Conservation (phyloP, 2,888 invertebrate species). For the Leptogaster cylindrica region DNA sequence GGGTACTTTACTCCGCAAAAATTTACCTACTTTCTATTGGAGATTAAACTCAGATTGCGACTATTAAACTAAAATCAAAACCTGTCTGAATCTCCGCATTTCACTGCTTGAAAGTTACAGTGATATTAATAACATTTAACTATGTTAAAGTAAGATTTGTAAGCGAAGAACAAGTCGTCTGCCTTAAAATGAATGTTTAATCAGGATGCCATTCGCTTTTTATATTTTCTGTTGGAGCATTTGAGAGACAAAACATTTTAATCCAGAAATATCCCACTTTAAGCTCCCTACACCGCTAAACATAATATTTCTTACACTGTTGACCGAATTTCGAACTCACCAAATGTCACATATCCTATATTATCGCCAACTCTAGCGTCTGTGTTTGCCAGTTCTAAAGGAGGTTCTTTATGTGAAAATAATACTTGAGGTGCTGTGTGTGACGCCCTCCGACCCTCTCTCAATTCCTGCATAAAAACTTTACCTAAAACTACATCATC, state of each 20-base stretch:
- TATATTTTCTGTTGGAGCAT: constrained; percentile 45
- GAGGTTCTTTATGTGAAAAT: constrained; percentile 95
- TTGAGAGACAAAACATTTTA: constrained; percentile 48
- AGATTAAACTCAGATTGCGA: no score
- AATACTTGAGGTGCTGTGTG: constrained; percentile 92
- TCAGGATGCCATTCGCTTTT: constrained; percentile 48
- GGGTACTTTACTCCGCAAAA: no score
- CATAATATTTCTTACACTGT: not conserved
- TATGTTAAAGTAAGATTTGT: no score
- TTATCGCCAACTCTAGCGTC: constrained; percentile 95
- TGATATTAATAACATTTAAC: no score
- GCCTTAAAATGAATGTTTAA: constrained; percentile 46
- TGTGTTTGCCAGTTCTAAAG: constrained; percentile 90
- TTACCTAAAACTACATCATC: constrained; percentile 99
- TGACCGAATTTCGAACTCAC: constrained; percentile 64
- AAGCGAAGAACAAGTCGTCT: constrained; percentile 50
- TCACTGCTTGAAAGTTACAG: no score
- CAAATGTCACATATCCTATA: constrained; percentile 99
- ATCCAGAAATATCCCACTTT: constrained; percentile 48
- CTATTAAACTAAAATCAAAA: no score
- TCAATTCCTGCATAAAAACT: constrained; percentile 99
- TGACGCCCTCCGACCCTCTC: constrained; percentile 94
- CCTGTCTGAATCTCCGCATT: no score
- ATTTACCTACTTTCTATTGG: no score
- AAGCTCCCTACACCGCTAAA: constrained; percentile 34